Base-by-base conservation (phyloP, 1,140 invertebrate genomes). In the Homarus americanus region DNA sequence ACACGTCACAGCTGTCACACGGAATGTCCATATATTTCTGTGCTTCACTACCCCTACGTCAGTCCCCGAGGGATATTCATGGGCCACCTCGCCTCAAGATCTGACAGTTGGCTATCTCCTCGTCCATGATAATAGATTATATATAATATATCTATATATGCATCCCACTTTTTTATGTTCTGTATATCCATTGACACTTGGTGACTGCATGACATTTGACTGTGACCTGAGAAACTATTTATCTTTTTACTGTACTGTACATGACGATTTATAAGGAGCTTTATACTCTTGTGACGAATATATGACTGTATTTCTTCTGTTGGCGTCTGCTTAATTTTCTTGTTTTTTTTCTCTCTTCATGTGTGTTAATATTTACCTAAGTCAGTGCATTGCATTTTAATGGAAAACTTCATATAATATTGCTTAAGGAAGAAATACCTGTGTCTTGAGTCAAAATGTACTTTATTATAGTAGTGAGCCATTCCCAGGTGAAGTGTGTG, bases 371-470 rank as follows among this genome's bases (percentile, higher is more conserved):
- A 12, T 28, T 79, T 49, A 15, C 38, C 76, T 34, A 79, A 79
- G 40, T 79, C 76, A 79, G 28, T 41, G n/a, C n/a, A 15, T 79
- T 79, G n/a, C 76, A 79, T 79, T 79, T 34, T 79, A 32, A 44
- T 49, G 40, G 44, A 44, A 44, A 28, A 44, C 40, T 24, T 58
- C 24, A 24, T 79, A 79, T 78, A 34, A 28, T 44, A 44, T 79
- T 79, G 24, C 40, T 44, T 44, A 41, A 28, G 40, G 76, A 79
- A 79, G 49, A 0, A 49, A 44, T 79, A 32, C 24, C 76, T 32
- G n/a, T 76, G 75, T 44, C 76, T 79, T 32, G 17, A 79, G 76
- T 79, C 76, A 79, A 32, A 44, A 79, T 32, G 28, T n/a, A 76
- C 34, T 49, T 49, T 49, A 15, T 49, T 49, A n/a, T 79, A 79